Base-by-base conservation (phyloP, 2,113 vertebrate genomes). In the Ascaphus truei region DNA sequence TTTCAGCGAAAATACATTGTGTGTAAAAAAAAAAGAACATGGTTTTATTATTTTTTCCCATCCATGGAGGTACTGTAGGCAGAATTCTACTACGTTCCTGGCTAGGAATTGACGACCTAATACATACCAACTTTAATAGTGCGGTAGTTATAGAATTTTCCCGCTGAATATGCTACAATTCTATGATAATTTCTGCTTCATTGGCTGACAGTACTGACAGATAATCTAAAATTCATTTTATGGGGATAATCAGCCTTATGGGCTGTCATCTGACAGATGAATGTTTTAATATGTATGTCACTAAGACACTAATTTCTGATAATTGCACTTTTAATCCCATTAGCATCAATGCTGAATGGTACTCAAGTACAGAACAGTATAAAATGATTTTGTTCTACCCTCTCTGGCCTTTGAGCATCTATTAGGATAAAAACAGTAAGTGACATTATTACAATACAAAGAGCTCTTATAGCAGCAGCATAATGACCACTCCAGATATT, bases 241-340 rank as follows among this genome's bases (percentile, higher is more conserved):
- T 65, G 34, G 30, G 18, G 62, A 43, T 43, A 65, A 55, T 43
- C 25, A 66, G 52, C 11, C 10, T 52, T n/a, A 27, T 52, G 47
- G 61, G 55, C 33, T 33, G 7, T 25, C 2, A 29, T 63, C 18
- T 36, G 45, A 36, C 61, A 63, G 12, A 12, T 48, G 30, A 13
- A 23, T 13, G 7, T 43, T 55, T 31, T 65, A 53, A 53, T 37
- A 34, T 34, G n/a, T 39, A 22, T 43, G 62, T 65, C 62, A 30
- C 29, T 25, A 27, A 41, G 50, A 36, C 31, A 23, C 62, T 66
- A 66, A 66, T 55, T 30, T 11, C 36, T 10, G 34, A 55, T 66
- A 66, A 66, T 55, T 50, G 50, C 20, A 51, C 22, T 20, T 27
- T 53, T 37, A 30, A 39, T 55, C 50, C n/a, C 9, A 36, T 41